Percentiles rank a stretch among this genome's conserved stretches.
phyloP scores from a whole-genome alignment of 2,888 invertebrate species.

The Agriotes lineatus region DNA sequence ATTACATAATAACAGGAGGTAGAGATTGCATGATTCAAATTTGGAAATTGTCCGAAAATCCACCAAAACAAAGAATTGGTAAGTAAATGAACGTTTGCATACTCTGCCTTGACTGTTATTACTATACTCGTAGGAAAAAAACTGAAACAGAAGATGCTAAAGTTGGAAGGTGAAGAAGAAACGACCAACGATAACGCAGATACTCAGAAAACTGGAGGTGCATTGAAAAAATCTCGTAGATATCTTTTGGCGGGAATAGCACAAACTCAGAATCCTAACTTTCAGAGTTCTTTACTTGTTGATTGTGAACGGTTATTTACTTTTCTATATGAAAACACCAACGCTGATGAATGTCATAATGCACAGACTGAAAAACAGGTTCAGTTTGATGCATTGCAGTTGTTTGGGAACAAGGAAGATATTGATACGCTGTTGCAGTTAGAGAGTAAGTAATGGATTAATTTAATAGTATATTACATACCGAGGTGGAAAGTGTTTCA shows the following conservation, averaged over 20 bases:
- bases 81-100: constrained; percentile 45
- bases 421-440: constrained; percentile 52
- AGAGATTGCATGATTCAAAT: constrained; percentile 75
- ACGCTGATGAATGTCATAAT: neutral
- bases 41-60: constrained; percentile 72
- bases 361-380: neutral
- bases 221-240: neutral
- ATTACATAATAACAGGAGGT: constrained; percentile 75
- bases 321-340: neutral
- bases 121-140: neutral
- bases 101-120: no score
- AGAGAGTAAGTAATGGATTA: constrained; percentile 54
- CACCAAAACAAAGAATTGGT: constrained; percentile 59
- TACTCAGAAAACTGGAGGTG: neutral
- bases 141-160: neutral
- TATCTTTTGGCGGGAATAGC: constrained; percentile 7
- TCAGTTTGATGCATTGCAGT: constrained; percentile 32
- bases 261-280: constrained; percentile 11
- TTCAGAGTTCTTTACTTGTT: neutral
- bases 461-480: no score
- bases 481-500: no score
- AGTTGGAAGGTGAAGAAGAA: neutral
- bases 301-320: constrained; percentile 20
- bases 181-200: neutral
- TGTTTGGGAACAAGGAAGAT: constrained; percentile 54